phyloP scores from a whole-genome alignment of 2,113 vertebrate species.

The Elachura formosa region DNA sequence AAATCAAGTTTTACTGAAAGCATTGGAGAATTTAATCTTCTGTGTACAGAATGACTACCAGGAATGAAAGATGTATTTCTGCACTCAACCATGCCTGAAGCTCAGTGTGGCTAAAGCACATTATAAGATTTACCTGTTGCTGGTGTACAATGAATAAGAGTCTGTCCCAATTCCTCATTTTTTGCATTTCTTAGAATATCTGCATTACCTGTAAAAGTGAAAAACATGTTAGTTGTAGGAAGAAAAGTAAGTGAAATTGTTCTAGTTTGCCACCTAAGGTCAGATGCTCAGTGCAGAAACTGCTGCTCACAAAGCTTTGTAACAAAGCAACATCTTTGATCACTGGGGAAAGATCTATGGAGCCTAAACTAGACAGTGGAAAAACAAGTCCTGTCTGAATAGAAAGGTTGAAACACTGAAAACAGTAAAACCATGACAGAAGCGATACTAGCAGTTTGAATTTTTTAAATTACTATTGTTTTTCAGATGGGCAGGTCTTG shows the following conservation, averaged over 20 bases:
- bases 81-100: not conserved
- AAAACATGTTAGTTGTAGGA: not conserved
- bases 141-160: conserved; percentile 90
- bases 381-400: not conserved
- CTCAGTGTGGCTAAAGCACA: not conserved
- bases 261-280: not conserved
- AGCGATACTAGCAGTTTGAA: not conserved
- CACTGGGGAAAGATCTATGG: not conserved
- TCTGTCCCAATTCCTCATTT: conserved; percentile 80
- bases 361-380: not conserved
- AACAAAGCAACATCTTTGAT: not conserved
- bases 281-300: not conserved
- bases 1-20: not conserved
- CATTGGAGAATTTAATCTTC: not conserved
- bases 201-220: conserved; percentile 44
- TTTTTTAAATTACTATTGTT: not conserved
- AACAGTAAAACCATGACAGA: not conserved
- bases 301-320: not conserved
- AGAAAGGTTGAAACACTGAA: not conserved
- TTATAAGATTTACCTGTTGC: conserved; percentile 78
- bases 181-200: conserved; percentile 66
- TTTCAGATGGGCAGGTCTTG: not conserved
- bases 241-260: not conserved
- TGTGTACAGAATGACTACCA: not conserved
- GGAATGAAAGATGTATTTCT: not conserved